Conservation (phyloP, 2,888 invertebrate genomes). For the Gymnocheta viridis region DNA sequence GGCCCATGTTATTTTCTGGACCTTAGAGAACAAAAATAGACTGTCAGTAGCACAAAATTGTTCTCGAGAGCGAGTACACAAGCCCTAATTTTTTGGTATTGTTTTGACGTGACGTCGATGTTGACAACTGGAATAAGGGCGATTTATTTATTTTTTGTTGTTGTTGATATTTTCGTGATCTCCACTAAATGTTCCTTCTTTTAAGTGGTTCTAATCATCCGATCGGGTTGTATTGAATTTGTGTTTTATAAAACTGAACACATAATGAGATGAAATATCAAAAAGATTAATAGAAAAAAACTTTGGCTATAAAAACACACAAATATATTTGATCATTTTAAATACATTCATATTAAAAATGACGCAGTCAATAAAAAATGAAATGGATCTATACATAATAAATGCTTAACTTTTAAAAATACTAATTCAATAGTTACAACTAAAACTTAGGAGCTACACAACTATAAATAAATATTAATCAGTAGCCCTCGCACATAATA, state of each 20-base stretch:
- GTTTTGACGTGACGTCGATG: too few relatives aligned
- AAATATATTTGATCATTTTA: neutral
- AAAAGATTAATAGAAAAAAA: neutral
- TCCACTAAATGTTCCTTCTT: too few relatives aligned
- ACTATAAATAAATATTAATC: constrained; percentile 12
- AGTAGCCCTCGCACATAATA: neutral
- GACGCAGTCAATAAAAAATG: neutral
- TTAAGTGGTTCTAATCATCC: too few relatives aligned
- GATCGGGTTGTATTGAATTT: too few relatives aligned
- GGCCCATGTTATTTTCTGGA: too few relatives aligned
- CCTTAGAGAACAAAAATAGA: too few relatives aligned
- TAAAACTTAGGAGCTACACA: constrained; percentile 11
- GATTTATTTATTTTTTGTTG: too few relatives aligned
- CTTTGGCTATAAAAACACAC: neutral
- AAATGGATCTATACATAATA: constrained; percentile 25
- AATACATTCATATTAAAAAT: constrained; percentile 4
- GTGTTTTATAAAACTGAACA: neutral
- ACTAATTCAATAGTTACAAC: constrained; percentile 20
- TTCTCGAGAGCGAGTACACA: too few relatives aligned
- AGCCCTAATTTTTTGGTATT: too few relatives aligned
- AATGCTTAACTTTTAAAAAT: constrained; percentile 29
- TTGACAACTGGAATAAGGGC: too few relatives aligned
- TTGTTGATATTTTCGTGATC: too few relatives aligned
- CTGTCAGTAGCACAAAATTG: too few relatives aligned
- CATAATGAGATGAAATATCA: neutral